A percentile compares a stretch with the other conserved stretches of the same genome.
Evolutionary conservation across 2,797 vertebrate genomes (phyloP).

Genomic region (Amblyraja radiata): DNA sequence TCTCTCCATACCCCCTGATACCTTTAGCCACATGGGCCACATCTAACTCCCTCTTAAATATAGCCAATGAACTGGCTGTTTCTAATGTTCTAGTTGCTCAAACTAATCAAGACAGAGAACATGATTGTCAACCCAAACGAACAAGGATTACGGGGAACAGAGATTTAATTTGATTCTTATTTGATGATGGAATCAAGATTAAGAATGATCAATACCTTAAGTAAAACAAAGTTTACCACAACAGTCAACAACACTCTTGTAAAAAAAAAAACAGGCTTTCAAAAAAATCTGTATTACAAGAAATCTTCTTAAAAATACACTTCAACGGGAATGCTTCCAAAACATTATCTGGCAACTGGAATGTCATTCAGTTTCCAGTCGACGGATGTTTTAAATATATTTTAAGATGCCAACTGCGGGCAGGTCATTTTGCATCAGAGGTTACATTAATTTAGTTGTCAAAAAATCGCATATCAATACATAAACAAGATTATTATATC

Average conservation of each 20-base stretch:
- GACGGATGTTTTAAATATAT: neutral
- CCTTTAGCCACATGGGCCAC: too few relatives aligned
- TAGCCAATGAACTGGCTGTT: too few relatives aligned
- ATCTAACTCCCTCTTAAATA: too few relatives aligned
- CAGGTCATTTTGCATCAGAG: neutral
- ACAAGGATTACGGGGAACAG: too few relatives aligned
- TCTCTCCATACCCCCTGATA: too few relatives aligned
- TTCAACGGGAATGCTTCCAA: neutral
- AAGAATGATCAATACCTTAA: neutral
- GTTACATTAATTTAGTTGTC: neutral
- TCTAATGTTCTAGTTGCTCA: too few relatives aligned
- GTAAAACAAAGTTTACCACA: neutral
- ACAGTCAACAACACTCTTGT: neutral
- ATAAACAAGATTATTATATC: neutral
- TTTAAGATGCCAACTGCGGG: neutral
- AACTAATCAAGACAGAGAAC: too few relatives aligned
- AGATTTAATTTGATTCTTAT: too few relatives aligned
- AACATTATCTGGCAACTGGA: neutral
- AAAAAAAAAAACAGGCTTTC: neutral
- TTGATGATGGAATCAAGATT: too few relatives aligned
- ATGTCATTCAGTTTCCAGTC: neutral
- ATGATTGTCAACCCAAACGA: too few relatives aligned
- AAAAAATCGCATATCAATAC: neutral
- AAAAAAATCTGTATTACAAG: neutral
- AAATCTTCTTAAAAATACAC: neutral